Conservation (phyloP, 23 tunicate species). For the Botrylloides violaceus region DNA sequence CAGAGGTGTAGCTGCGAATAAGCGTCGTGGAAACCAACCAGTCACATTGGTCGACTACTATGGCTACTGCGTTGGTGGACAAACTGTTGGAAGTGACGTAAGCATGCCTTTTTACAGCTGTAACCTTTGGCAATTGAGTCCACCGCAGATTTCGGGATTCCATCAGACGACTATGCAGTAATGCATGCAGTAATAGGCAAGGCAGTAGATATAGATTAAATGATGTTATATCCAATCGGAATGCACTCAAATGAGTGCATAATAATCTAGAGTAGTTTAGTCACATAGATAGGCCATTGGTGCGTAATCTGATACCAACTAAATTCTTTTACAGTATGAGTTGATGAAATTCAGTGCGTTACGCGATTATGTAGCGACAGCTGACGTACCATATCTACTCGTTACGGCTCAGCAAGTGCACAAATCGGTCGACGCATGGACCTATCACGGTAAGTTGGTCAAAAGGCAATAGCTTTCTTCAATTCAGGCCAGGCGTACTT, state of each 20-base stretch:
- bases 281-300: too few species aligned
- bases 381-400: slow-evolving; percentile 48
- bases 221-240: too few species aligned
- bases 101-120: neutral
- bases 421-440: slow-evolving; percentile 23
- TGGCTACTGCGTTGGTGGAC: slow-evolving; percentile 14
- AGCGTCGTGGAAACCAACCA: slow-evolving; percentile 20
- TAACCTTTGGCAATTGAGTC: too few species aligned
- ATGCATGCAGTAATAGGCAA: too few species aligned
- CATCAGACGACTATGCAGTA: too few species aligned
- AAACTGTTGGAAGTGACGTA: slow-evolving; percentile 25
- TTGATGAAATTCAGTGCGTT: slow-evolving; percentile 25
- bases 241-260: too few species aligned
- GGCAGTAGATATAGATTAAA: too few species aligned
- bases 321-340: slow-evolving; percentile 15
- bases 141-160: too few species aligned
- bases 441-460: slow-evolving; percentile 42
- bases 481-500: too few species aligned
- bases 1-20: slow-evolving; percentile 9
- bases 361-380: slow-evolving; percentile 30
- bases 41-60: slow-evolving; percentile 34
- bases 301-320: too few species aligned
- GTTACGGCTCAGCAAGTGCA: slow-evolving; percentile 61
- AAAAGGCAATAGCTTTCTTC: neutral
- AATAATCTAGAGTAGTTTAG: too few species aligned